Percentiles rank a stretch among this genome's conserved stretches.
Conservation (phyloP, 2,888 invertebrate species). For the Chrysodeixis includens region DNA sequence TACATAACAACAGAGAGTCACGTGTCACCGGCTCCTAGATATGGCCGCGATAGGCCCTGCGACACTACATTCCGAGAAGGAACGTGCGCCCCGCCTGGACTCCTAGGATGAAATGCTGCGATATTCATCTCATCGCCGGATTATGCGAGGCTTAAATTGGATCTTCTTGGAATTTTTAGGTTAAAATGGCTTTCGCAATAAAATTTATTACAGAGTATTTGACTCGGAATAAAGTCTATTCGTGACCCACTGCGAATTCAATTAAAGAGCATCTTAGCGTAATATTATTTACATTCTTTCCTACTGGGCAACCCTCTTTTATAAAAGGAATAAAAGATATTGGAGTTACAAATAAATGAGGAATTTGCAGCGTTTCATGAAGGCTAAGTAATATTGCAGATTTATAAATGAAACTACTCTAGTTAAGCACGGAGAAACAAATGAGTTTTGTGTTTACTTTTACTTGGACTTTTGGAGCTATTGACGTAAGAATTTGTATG, state of each 20-base stretch:
- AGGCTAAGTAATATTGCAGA: constrained; percentile 44
- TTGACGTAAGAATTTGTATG: constrained; percentile 54
- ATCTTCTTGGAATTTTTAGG: constrained; percentile 84
- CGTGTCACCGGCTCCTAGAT: constrained; percentile 50
- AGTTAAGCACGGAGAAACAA: constrained; percentile 22
- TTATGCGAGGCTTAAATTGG: constrained; percentile 84
- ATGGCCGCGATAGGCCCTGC: constrained; percentile 49
- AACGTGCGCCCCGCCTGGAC: constrained; percentile 55
- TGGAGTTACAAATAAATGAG: constrained; percentile 56
- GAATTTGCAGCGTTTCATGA: constrained; percentile 52
- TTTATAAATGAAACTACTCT: constrained; percentile 28
- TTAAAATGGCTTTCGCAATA: constrained; percentile 81
- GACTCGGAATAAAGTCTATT: constrained; percentile 79
- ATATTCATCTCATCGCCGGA: constrained; percentile 80
- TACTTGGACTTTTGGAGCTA: constrained; percentile 21
- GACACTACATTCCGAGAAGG: constrained; percentile 34
- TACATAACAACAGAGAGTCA: constrained; percentile 56
- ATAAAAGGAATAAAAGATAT: constrained; percentile 62
- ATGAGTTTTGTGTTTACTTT: constrained; percentile 13
- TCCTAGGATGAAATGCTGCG: constrained; percentile 64
- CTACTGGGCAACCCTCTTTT: constrained; percentile 59
- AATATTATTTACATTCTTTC: constrained; percentile 76
- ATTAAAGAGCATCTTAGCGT: constrained; percentile 77
- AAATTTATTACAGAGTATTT: constrained; percentile 83
- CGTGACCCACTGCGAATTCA: constrained; percentile 79